Base-by-base conservation (phyloP, 2,113 vertebrate species). In the Alligator mississippiensis region DNA sequence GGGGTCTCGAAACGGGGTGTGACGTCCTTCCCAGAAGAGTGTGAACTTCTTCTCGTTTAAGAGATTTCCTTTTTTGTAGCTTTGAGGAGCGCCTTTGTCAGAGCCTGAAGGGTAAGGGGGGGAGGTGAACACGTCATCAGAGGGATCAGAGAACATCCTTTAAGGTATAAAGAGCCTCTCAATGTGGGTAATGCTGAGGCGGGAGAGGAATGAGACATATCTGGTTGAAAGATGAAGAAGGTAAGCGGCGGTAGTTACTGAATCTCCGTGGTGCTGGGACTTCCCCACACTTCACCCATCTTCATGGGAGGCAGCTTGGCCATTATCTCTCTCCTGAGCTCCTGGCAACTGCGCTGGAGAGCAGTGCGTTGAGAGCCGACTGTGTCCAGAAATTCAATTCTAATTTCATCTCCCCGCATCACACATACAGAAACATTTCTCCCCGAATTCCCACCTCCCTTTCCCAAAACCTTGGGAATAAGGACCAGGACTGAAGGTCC, bases 181-280 rank as follows among this genome's bases (percentile, higher is more conserved):
- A 22, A 5, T 57, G 58, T 60, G 77, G 34, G 57, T 34, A n/a
- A 11, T 9, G 0, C 57, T 84, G 28, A 14, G 30, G 11, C 74
- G 47, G 47, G 14, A 24, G 78, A 86, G 30, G 18, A 90, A 24
- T 72, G 54, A 78, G 54, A 15, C 5, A 6, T 83, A 72, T 27
- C 59, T 74, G 61, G 34, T 83, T 59, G 0, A 11, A 21, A 62
- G 68, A 18, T 59, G 7, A 24, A 13, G 90, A 87, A 90, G 95
- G 93, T 94, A 90, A 95, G 91, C 94, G 95, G 95, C 90, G 88
- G 94, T 91, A 92, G 72, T 72, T 60, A 93, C 34, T 88, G 87
- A 85, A 93, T 94, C 96, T 96, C 95, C 96, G 88, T 47, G 58
- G 5, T 91, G 95, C 95, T 95, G 96, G 95, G 96, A 68, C 94